These are phyloP conservation scores for Sebastes oblongus DNA, from an alignment of 2,797 vertebrate species.

Conservation along the genomic window DNA sequence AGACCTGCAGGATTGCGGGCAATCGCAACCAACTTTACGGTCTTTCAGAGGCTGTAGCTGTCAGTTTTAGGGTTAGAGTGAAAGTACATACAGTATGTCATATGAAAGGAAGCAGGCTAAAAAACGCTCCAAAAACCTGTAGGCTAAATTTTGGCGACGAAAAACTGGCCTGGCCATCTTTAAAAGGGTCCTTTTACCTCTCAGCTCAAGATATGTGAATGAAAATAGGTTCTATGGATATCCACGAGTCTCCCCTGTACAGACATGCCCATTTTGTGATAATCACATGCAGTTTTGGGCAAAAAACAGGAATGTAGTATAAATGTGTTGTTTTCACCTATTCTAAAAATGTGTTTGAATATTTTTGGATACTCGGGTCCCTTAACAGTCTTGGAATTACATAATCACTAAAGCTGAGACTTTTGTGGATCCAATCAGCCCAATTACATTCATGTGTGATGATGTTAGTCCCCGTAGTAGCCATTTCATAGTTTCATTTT, in stretches of 20 bases:
- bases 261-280: no score
- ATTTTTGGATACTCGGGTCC: background rate
- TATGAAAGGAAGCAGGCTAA: no score
- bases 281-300: background rate
- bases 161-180: background rate
- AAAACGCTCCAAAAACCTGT: background rate
- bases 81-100: no score
- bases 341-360: background rate
- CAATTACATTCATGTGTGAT: background rate
- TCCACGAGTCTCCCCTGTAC: no score
- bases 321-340: background rate
- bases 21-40: no score
- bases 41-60: no score
- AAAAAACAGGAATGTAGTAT: no score
- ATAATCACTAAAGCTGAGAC: background rate
- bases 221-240: background rate
- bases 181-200: background rate
- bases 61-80: no score
- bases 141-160: background rate
- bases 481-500: background rate
- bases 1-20: no score
- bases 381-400: background rate
- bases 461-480: background rate
- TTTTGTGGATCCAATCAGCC: background rate
- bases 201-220: background rate